phyloP scores from a whole-genome alignment of 2,113 vertebrate species.

The Sylvilagus bachmani region DNA sequence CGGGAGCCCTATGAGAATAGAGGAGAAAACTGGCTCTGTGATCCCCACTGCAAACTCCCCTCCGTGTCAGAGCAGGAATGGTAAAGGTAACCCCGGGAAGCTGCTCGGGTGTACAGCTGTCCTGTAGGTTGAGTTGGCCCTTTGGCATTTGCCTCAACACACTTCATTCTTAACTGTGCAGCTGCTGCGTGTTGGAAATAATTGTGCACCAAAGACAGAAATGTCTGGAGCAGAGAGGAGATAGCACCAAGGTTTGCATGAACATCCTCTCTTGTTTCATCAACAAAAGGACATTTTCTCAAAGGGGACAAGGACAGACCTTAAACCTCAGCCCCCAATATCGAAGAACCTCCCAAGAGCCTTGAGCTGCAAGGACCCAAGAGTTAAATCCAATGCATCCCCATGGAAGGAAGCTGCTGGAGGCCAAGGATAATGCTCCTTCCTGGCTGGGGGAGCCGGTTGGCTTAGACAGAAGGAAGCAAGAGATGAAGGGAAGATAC shows the following conservation, averaged over 20 bases:
- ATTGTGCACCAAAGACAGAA: neutral
- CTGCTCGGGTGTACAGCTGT: neutral
- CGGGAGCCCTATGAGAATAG: neutral
- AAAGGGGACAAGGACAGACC: neutral
- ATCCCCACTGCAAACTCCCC: neutral
- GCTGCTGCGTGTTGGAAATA: neutral
- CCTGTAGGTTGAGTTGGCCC: neutral
- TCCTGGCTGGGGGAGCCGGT: neutral
- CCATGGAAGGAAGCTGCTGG: neutral
- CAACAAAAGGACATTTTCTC: neutral
- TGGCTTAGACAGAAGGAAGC: neutral
- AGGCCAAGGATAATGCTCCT: neutral
- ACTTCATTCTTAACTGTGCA: neutral
- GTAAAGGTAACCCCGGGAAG: neutral
- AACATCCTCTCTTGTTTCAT: neutral
- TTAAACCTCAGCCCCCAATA: neutral
- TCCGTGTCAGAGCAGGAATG: neutral
- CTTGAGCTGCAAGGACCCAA: neutral
- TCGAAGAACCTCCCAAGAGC: neutral
- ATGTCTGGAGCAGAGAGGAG: too few species aligned
- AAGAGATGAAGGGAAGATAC: neutral
- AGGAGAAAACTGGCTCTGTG: neutral
- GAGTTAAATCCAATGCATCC: neutral
- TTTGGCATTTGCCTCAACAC: neutral
- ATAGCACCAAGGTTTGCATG: neutral